Percentiles rank a stretch among this genome's conserved stretches.
phyloP scores from a whole-genome alignment of 2,888 invertebrate species.

The Yponomeuta sedellus region DNA sequence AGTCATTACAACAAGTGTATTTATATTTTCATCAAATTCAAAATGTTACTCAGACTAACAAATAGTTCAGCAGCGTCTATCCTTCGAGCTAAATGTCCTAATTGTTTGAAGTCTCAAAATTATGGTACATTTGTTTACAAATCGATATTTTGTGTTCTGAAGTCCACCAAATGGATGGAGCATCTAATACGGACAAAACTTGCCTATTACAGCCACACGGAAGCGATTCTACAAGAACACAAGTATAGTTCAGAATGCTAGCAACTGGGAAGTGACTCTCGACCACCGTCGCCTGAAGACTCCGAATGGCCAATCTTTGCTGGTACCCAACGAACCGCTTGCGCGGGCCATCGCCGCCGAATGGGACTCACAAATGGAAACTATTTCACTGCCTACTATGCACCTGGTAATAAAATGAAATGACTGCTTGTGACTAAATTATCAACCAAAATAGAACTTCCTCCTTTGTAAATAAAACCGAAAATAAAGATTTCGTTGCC shows the following conservation, averaged over 20 bases:
- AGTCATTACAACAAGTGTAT: not conserved
- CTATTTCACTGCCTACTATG: constrained; percentile 88
- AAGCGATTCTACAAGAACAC: constrained; percentile 87
- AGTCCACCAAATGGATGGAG: no score
- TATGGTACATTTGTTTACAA: constrained; percentile 39
- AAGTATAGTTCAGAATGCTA: constrained; percentile 81
- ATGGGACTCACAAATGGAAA: constrained; percentile 92
- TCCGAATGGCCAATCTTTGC: constrained; percentile 86
- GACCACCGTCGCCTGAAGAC: constrained; percentile 94
- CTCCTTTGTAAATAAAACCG: not conserved
- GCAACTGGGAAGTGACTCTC: constrained; percentile 89
- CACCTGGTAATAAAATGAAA: constrained; percentile 81
- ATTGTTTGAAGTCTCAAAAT: constrained; percentile 35
- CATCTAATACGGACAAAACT: not conserved
- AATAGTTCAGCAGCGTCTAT: constrained; percentile 24
- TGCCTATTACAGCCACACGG: constrained; percentile 54
- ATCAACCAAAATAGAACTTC: not conserved
- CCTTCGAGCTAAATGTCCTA: constrained; percentile 31
- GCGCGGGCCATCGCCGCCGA: constrained; percentile 96
- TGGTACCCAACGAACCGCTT: constrained; percentile 88
- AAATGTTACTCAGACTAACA: constrained; percentile 1
- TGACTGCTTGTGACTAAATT: not conserved
- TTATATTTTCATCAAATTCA: not conserved
- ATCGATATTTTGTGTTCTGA: not conserved
- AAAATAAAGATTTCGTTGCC: not conserved